A percentile compares a stretch with the other conserved stretches of the same genome.
These are phyloP conservation scores for Lordiphosa mommai DNA, from an alignment of 1,140 invertebrate genomes.

Conservation along the genomic window DNA sequence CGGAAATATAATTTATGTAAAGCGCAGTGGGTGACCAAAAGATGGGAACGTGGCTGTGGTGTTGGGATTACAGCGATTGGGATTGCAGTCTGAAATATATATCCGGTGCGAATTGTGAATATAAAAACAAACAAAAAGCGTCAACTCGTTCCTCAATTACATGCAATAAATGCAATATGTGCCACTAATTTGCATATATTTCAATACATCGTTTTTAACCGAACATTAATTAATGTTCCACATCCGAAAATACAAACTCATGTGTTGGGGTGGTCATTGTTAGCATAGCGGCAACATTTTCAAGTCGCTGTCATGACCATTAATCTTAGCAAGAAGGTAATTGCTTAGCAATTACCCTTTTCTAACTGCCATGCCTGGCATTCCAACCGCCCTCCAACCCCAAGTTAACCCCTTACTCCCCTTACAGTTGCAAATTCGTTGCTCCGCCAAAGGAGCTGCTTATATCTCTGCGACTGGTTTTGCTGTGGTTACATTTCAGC, in stretches of 20 bases:
- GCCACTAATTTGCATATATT: conserved; percentile 36
- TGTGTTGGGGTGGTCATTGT: conserved; percentile 56
- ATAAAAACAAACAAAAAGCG: conserved; percentile 6
- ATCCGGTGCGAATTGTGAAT: conserved; percentile 66
- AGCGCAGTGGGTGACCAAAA: conserved; percentile 67
- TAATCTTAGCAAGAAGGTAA: conserved; percentile 70
- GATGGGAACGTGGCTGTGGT: conserved; percentile 23
- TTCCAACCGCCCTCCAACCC: conserved; percentile 18
- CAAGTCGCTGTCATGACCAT: conserved; percentile 62
- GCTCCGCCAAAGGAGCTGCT: conserved; percentile 24
- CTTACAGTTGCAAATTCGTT: conserved; percentile 43
- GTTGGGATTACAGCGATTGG: conserved; percentile 34
- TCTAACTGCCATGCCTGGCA: conserved; percentile 29
- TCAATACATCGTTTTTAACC: conserved; percentile 30
- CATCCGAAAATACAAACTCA: conserved; percentile 12
- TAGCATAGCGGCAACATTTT: conserved; percentile 69
- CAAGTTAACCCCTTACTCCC: background rate
- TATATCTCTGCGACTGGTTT: conserved; percentile 41
- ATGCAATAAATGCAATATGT: conserved; percentile 18
- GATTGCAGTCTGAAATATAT: conserved; percentile 49
- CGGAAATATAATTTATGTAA: conserved; percentile 78
- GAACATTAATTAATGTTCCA: conserved; percentile 42
- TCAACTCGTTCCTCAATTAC: conserved; percentile 16
- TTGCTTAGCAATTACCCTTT: conserved; percentile 76
- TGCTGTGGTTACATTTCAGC: conserved; percentile 74